Conservation (phyloP, 2,888 invertebrate genomes). For the Diplolepis rosae region DNA sequence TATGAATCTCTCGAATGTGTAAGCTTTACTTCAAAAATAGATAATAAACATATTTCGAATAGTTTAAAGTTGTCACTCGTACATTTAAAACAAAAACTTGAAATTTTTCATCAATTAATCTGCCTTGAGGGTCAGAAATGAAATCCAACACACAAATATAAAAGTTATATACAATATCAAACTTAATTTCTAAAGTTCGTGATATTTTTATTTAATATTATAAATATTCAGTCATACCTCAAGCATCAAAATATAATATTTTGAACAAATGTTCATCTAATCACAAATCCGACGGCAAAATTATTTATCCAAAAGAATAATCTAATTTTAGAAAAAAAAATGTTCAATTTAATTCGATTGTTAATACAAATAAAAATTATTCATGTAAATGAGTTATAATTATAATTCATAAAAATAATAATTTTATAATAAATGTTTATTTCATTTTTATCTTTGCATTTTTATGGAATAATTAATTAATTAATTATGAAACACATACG, state of each 20-base stretch:
- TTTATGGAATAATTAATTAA: background rate
- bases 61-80: background rate
- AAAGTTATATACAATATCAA: background rate
- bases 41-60: background rate
- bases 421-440: background rate
- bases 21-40: too few species aligned
- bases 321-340: background rate
- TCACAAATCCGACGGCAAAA: background rate
- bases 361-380: background rate
- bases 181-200: background rate
- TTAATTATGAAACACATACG: background rate
- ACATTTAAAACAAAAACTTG: background rate
- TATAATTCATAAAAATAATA: background rate
- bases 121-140: background rate
- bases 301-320: background rate
- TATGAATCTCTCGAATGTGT: too few species aligned
- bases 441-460: background rate
- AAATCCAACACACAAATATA: background rate
- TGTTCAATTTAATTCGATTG: background rate
- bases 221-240: background rate
- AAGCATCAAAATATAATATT: background rate
- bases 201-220: background rate
- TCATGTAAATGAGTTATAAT: background rate
- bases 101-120: background rate
- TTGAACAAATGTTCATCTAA: background rate